Percentiles rank a stretch among this genome's conserved stretches.
phyloP scores from a whole-genome alignment of 2,888 invertebrate species.

The Gastrophysa polygoni region DNA sequence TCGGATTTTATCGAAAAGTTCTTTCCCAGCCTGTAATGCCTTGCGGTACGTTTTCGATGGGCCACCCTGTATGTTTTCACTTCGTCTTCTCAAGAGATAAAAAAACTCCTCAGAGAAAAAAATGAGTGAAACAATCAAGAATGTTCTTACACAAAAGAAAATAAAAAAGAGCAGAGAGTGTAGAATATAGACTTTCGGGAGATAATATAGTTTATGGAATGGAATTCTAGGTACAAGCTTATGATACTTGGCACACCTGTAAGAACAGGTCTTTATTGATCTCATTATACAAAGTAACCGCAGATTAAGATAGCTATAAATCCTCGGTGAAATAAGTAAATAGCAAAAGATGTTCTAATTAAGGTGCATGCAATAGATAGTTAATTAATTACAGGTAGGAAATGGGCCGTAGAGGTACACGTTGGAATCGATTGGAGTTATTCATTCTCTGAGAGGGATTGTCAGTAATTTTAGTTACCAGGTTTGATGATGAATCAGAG shows the following conservation, averaged over 20 bases:
- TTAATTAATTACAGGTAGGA: conserved; percentile 29
- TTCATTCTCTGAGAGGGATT: neutral
- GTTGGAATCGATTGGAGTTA: neutral
- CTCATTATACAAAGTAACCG: conserved; percentile 32
- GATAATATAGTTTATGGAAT: no score
- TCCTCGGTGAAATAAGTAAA: conserved; percentile 35
- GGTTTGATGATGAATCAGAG: neutral
- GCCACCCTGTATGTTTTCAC: no score
- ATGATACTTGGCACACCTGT: conserved; percentile 19
- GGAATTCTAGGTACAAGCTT: neutral
- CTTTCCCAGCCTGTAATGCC: no score
- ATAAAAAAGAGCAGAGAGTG: no score
- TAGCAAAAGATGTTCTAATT: conserved; percentile 36
- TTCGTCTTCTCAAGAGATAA: no score
- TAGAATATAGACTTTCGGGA: no score
- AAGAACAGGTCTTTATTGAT: conserved; percentile 30
- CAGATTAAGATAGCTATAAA: conserved; percentile 41
- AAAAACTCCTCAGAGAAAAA: no score
- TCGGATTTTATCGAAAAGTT: no score
- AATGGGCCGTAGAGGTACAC: conserved; percentile 11
- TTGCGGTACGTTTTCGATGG: no score
- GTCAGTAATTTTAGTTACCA: neutral
- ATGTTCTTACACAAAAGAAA: no score
- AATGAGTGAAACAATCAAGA: no score
- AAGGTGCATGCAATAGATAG: conserved; percentile 25